Evolutionary conservation across 2,113 vertebrate genomes (phyloP).

Genomic region (Tylochromis polylepis): DNA sequence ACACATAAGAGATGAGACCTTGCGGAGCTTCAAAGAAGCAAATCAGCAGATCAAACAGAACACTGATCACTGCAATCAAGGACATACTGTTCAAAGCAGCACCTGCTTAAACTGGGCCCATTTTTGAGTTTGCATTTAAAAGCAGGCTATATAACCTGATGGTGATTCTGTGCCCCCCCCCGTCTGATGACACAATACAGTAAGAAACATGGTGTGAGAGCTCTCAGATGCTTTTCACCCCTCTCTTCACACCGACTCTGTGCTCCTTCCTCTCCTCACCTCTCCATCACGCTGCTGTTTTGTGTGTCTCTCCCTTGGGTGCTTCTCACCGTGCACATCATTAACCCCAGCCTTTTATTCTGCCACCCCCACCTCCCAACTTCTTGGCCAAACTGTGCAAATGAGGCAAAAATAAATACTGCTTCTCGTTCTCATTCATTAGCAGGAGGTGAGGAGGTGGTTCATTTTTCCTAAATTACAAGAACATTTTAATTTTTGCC

Average conservation of each 20-base stretch:
- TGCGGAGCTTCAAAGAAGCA: not conserved
- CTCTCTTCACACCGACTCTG: not conserved
- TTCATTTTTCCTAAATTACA: not conserved
- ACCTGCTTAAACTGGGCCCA: not conserved
- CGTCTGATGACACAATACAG: conserved; percentile 1
- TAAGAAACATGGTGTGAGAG: conserved; percentile 4
- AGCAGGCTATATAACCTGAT: not conserved
- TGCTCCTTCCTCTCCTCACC: not conserved
- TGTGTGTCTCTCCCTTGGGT: not conserved
- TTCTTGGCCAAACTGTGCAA: not conserved
- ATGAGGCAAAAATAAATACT: not conserved
- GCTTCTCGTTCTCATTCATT: not conserved
- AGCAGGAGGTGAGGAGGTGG: not conserved
- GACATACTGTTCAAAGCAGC: not conserved
- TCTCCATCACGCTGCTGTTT: not conserved
- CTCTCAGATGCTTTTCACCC: conserved; percentile 2
- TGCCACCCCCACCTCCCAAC: not conserved
- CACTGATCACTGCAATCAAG: not conserved
- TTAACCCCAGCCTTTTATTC: not conserved
- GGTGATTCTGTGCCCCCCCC: not conserved
- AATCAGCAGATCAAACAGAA: not conserved
- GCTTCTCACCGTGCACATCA: not conserved
- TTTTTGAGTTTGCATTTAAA: not conserved
- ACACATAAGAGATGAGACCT: not conserved
- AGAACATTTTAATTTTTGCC: not conserved